Base-by-base conservation (phyloP, 2,888 invertebrate species). In the Steinernema carpocapsae region DNA sequence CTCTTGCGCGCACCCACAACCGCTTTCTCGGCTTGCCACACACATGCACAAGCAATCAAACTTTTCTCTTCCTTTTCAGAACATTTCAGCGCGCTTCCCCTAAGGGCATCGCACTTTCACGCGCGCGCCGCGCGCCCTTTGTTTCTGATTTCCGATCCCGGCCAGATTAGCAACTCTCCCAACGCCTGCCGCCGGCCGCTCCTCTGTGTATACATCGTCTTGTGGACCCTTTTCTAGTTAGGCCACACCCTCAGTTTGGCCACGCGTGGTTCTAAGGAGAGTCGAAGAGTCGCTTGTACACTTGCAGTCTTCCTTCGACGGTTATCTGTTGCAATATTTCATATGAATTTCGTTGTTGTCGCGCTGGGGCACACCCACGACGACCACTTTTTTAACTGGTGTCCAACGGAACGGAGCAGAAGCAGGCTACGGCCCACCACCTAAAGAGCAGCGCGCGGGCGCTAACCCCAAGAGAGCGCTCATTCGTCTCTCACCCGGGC, bases 131-230 rank as follows among this genome's bases (percentile, higher is more conserved):
- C n/a, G n/a, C n/a, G n/a, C n/a, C n/a, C 56, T 56, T 56, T 56
- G 56, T 56, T 56, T 56, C 56, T 56, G 56, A 56, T 56, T 56
- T 56, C 56, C 56, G 56, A 56, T 56, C 26, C 14, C 14, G n/a
- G n/a, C n/a, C n/a, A n/a, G n/a, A n/a, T n/a, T n/a, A n/a, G n/a
- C n/a, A n/a, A n/a, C n/a, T n/a, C n/a, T n/a, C n/a, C n/a, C n/a
- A n/a, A n/a, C n/a, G n/a, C n/a, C n/a, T n/a, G n/a, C n/a, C n/a
- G n/a, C n/a, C n/a, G n/a, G n/a, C n/a, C 48, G 48, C 19, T 48
- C 48, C 48, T 17, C 48, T 48, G 48, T n/a, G 17, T 48, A 48
- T n/a, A 19, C 48, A 4, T 4, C n/a, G n/a, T 17, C n/a, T 48
- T 48, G 48, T 48, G 17, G 17, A 48, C n/a, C 48, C 7, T 6